Base-by-base conservation (phyloP, 2,888 invertebrate species). In the Drosophila neoperkinsi region DNA sequence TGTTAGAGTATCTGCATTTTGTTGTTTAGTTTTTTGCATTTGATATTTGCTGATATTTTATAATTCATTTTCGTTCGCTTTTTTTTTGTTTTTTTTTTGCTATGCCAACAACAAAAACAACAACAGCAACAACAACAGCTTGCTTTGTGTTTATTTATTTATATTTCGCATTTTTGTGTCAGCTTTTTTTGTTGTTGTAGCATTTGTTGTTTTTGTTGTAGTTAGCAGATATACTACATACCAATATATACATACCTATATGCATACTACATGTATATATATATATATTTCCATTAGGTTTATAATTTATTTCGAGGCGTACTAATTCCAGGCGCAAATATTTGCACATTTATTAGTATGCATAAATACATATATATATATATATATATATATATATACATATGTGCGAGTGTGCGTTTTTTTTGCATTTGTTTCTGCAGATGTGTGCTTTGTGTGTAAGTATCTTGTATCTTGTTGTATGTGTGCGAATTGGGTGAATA, bases 281-380 rank as follows among this genome's bases (percentile, higher is more conserved):
- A 56, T 70, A 51, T 59, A 64, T 63, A 63, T 85, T 57, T 64
- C 52, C 76, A 75, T 75, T 58, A 56, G 53, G 71, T 70, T 77
- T 68, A 58, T 82, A 71, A 71, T 74, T 77, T 81, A 71, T 83
- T 84, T 83, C 67, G 84, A 71, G 71, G 78, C 78, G 78, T 86
- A 88, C 89, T 88, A 84, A 88, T 88, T 88, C 75, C 72, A 81
- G 64, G 64, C 62, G 89, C 87, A 84, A 88, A 84, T 84, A 86
- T 79, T 78, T 78, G 81, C 78, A 77, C 81, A 76, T 49, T 59
- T 67, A 71, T 82, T 83, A 83, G 81, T 77, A 69, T 71, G 59
- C 55, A 28, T 13, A 9, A 4, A 46, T 7, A n/a, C 7, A 16
- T 34, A 53, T 34, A 1, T 16, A 21, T 6, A 7, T 16, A 7